These are phyloP conservation scores for Cathartes aura DNA, from an alignment of 2,113 vertebrate genomes.

Conservation along the genomic window DNA sequence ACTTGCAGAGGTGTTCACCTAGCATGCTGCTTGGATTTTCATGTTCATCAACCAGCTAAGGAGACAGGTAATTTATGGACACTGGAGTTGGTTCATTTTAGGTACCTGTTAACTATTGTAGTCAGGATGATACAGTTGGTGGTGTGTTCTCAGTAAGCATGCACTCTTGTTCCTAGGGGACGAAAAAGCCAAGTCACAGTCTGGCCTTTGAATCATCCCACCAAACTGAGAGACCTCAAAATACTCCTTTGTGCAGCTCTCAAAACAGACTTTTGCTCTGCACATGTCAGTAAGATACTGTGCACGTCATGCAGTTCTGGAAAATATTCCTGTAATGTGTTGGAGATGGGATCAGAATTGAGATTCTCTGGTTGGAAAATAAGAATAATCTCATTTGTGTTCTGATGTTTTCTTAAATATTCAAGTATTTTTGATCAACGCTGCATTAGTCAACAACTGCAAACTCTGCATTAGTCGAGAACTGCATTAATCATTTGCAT, in stretches of 20 bases:
- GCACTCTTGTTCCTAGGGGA: not conserved
- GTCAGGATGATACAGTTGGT: not conserved
- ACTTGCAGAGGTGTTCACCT: not conserved
- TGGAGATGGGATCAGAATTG: not conserved
- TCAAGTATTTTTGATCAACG: not conserved
- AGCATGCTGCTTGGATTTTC: not conserved
- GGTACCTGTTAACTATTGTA: not conserved
- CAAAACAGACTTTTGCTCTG: not conserved
- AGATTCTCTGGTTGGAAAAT: not conserved
- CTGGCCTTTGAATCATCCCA: not conserved
- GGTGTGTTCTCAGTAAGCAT: not conserved
- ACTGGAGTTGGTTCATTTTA: not conserved
- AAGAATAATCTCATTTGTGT: not conserved
- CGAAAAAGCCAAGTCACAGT: not conserved
- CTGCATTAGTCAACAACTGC: not conserved
- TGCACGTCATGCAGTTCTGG: fast-evolving
- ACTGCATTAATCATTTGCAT: not conserved
- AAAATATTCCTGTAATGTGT: not conserved
- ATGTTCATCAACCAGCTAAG: not conserved
- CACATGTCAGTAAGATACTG: fast-evolving
- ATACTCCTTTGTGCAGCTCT: not conserved
- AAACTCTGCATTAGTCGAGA: not conserved
- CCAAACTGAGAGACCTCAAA: not conserved
- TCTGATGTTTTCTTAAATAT: not conserved
- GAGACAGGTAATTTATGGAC: not conserved